Conservation (phyloP, 2,797 vertebrate genomes). For the Phalloptychus januarius region DNA sequence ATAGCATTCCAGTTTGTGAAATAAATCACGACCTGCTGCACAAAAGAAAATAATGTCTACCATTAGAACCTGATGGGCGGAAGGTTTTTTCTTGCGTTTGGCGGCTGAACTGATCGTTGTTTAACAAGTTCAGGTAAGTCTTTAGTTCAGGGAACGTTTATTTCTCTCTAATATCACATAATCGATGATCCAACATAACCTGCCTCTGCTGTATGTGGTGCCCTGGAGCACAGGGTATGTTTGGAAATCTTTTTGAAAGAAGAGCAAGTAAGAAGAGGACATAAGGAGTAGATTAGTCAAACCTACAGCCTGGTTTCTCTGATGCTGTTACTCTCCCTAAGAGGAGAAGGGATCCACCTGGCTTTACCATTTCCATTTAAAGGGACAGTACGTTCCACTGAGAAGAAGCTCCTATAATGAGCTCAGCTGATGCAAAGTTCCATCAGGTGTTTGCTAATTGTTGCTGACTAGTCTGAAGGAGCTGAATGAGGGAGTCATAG, state of each 20-base stretch:
- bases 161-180: not conserved
- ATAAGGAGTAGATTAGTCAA: not conserved
- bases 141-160: not conserved
- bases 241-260: not conserved
- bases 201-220: not conserved
- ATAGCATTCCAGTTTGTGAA: not conserved
- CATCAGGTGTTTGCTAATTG: too few species aligned
- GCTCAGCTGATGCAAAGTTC: too few species aligned
- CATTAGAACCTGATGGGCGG: not conserved
- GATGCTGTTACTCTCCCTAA: not conserved
- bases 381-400: too few species aligned
- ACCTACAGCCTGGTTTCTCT: not conserved
- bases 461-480: too few species aligned
- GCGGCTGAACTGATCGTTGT: not conserved
- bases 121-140: not conserved
- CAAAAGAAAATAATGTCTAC: not conserved
- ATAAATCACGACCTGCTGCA: not conserved
- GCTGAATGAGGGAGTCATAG: too few species aligned
- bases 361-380: not conserved
- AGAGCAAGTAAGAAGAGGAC: not conserved
- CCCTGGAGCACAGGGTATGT: not conserved
- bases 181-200: not conserved
- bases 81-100: not conserved
- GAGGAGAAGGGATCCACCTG: not conserved
- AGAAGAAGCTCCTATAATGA: too few species aligned